Conservation (phyloP, 1,140 invertebrate species). For the Procambarus virginalis region DNA sequence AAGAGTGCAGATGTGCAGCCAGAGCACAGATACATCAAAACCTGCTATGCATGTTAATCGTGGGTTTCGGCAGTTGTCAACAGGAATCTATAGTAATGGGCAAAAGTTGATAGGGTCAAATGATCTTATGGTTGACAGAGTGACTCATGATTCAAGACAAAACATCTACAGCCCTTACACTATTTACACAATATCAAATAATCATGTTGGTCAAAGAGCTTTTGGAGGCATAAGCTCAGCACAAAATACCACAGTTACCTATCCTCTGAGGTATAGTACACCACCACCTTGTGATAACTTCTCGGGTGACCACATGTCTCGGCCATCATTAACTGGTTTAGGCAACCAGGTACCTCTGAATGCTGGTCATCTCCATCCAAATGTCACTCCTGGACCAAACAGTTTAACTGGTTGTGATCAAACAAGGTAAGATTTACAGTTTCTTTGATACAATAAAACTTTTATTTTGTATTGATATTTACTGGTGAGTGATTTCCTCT, state of each 20-base stretch:
- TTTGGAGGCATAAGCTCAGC: background rate
- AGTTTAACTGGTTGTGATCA: background rate
- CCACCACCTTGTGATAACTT: background rate
- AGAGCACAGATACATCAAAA: background rate
- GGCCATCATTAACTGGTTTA: background rate
- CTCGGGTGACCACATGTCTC: background rate
- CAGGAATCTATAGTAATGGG: slow-evolving; percentile 8
- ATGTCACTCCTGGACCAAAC: background rate
- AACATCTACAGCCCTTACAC: background rate
- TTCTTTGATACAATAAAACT: background rate
- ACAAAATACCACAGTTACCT: too few relatives aligned
- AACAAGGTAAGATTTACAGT: background rate
- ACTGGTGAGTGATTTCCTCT: too few relatives aligned
- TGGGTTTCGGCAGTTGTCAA: slow-evolving; percentile 18
- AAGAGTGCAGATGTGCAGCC: background rate
- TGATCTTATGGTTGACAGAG: background rate
- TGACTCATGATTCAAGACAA: background rate
- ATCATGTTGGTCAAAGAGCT: background rate
- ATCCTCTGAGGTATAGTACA: background rate
- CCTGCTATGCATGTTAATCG: background rate
- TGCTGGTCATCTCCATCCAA: background rate
- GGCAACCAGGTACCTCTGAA: background rate
- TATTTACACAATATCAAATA: slow-evolving; percentile 31
- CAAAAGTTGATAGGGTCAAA: background rate
- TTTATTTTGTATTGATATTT: too few relatives aligned